Evolutionary conservation across 2,113 vertebrate genomes (phyloP).

Genomic region (Shinisaurus crocodilurus): DNA sequence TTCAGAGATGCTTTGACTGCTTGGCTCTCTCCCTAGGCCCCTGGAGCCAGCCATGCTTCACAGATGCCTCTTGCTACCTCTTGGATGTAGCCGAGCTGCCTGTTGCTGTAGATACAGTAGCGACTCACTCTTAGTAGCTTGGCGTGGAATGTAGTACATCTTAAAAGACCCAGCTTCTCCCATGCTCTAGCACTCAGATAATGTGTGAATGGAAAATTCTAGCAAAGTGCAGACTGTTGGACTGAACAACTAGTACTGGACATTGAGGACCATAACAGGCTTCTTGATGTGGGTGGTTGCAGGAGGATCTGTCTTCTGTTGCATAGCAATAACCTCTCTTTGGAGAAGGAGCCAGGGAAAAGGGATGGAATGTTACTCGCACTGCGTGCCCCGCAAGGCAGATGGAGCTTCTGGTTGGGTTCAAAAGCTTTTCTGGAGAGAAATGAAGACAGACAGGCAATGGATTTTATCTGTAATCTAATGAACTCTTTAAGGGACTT

Average conservation of each 20-base stretch:
- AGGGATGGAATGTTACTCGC: not conserved
- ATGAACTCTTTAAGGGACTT: not conserved
- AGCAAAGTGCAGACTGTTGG: not conserved
- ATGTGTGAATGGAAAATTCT: too few species aligned
- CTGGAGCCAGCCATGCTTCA: not conserved
- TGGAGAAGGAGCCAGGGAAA: not conserved
- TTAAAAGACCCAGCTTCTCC: not conserved
- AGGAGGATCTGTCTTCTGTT: not conserved
- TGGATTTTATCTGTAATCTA: not conserved
- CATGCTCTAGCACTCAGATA: not conserved
- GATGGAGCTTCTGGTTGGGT: not conserved
- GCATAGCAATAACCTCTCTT: not conserved
- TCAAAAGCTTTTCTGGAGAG: not conserved
- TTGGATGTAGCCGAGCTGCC: not conserved
- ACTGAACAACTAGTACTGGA: not conserved
- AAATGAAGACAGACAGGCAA: not conserved
- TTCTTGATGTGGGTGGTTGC: not conserved
- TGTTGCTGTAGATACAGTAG: not conserved
- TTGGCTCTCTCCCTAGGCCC: not conserved
- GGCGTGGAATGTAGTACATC: not conserved
- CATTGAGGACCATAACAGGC: fast-evolving
- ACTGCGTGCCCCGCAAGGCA: not conserved
- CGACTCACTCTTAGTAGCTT: not conserved
- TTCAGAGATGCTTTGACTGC: constrained; percentile 52
- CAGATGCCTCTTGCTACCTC: constrained; percentile 1